Evolutionary conservation across 2,113 vertebrate genomes (phyloP).

Genomic region (Columba livia): DNA sequence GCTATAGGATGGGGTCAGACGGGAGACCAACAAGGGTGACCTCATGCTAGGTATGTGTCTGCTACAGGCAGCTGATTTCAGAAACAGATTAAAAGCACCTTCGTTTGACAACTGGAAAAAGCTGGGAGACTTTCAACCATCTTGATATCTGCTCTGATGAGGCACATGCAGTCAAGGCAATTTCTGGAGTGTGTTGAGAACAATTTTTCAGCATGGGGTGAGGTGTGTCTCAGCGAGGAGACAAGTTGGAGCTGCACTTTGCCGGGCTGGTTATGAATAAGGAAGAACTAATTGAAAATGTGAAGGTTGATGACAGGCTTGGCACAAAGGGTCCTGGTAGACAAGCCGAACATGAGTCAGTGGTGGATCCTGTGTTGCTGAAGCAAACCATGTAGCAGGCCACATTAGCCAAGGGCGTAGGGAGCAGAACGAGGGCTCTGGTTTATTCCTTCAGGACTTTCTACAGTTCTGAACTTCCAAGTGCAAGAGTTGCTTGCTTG

Average conservation of each 20-base stretch:
- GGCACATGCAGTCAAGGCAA: neutral
- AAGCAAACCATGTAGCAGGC: neutral
- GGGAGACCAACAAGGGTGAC: neutral
- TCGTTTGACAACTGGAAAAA: neutral
- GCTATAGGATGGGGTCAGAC: neutral
- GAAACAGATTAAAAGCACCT: neutral
- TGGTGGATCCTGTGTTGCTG: neutral
- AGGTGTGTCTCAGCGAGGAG: neutral
- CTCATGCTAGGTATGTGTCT: neutral
- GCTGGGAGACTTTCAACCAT: neutral
- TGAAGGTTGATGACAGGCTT: neutral
- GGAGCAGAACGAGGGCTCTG: neutral
- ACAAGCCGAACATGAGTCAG: neutral
- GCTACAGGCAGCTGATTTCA: neutral
- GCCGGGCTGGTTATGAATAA: neutral
- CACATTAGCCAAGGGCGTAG: neutral
- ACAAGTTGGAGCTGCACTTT: neutral
- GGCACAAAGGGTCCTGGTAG: neutral
- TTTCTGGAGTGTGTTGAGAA: neutral
- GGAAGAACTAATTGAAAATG: neutral
- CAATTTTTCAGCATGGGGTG: neutral
- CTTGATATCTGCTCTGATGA: neutral
- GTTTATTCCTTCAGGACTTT: neutral
- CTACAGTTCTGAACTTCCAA: neutral
- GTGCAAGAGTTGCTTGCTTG: neutral